phyloP scores from a whole-genome alignment of 1,140 invertebrate species.

The Drosophila hydei region DNA sequence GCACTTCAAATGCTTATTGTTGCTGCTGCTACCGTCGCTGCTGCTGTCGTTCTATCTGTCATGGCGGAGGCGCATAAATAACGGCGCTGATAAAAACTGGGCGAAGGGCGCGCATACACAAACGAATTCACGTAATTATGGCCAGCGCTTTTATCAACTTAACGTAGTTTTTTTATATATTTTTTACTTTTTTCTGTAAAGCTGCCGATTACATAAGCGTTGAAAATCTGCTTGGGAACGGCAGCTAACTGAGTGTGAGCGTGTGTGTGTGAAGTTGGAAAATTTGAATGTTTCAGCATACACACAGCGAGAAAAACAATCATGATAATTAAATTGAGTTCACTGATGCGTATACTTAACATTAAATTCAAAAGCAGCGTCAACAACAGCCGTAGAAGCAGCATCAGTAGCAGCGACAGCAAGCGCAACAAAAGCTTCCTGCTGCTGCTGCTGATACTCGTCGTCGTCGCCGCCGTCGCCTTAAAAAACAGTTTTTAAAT shows the following conservation, averaged over 20 bases:
- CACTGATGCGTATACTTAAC: constrained; percentile 82
- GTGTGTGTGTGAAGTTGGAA: constrained; percentile 71
- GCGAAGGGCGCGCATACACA: constrained; percentile 62
- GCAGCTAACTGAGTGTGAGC: constrained; percentile 39
- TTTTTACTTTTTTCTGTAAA: constrained; percentile 30
- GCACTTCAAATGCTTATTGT: constrained; percentile 75
- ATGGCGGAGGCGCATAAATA: constrained; percentile 74
- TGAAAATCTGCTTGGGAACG: constrained; percentile 51
- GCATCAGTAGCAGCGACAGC: constrained; percentile 28
- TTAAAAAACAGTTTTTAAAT: constrained; percentile 57
- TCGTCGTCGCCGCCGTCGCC: constrained; percentile 37
- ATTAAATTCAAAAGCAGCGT: constrained; percentile 67
- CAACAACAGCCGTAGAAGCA: constrained; percentile 31
- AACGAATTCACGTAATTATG: constrained; percentile 46
- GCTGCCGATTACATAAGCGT: constrained; percentile 64
- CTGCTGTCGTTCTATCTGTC: constrained; percentile 49
- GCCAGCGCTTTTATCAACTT: constrained; percentile 68
- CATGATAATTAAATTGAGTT: constrained; percentile 82
- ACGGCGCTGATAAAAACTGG: constrained; percentile 76
- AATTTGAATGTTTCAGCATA: constrained; percentile 67
- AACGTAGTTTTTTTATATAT: constrained; percentile 47
- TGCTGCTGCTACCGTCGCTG: constrained; percentile 30
- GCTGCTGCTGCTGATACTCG: background rate
- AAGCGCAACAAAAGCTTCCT: constrained; percentile 32
- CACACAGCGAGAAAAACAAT: constrained; percentile 68